A percentile compares a stretch with the other conserved stretches of the same genome.
These are phyloP conservation scores for Enteromius fasciolatus DNA, from an alignment of 2,797 vertebrate species.

Conservation along the genomic window DNA sequence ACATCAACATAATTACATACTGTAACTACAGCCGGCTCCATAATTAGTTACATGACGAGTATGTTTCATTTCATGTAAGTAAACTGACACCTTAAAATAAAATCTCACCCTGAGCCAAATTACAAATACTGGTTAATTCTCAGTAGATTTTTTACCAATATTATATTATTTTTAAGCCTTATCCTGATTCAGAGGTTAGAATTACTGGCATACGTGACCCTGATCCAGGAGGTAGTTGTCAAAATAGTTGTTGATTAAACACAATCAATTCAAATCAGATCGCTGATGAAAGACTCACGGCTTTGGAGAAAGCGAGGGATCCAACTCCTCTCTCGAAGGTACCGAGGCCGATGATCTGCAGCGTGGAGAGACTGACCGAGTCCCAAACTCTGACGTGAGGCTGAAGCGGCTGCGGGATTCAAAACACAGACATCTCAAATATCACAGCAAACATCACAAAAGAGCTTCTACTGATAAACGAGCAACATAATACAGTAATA, in stretches of 20 bases:
- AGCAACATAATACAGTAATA: background rate
- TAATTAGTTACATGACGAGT: too few species aligned
- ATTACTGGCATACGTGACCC: background rate
- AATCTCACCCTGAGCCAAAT: background rate
- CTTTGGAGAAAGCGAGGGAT: constrained; percentile 95
- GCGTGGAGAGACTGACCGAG: constrained; percentile 89
- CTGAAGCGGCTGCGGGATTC: constrained; percentile 81
- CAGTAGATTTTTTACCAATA: background rate
- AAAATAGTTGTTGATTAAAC: background rate
- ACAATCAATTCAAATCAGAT: background rate
- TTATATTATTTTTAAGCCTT: background rate
- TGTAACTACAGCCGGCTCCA: too few species aligned
- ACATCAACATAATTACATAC: too few species aligned
- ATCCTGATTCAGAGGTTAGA: background rate
- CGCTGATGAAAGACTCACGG: constrained; percentile 78
- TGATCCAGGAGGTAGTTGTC: background rate
- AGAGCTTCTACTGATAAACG: too few species aligned
- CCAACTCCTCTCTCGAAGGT: constrained; percentile 96
- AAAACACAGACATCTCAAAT: background rate
- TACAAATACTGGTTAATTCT: background rate
- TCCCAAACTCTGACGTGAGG: constrained; percentile 97
- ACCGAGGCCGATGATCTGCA: constrained; percentile 90
- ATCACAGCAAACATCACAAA: background rate
- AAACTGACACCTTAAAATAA: too few species aligned
- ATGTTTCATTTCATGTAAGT: too few species aligned